Percentiles rank a stretch among this genome's conserved stretches.
Conservation (phyloP, 2,113 vertebrate species). For the Pleuronectes platessa region DNA sequence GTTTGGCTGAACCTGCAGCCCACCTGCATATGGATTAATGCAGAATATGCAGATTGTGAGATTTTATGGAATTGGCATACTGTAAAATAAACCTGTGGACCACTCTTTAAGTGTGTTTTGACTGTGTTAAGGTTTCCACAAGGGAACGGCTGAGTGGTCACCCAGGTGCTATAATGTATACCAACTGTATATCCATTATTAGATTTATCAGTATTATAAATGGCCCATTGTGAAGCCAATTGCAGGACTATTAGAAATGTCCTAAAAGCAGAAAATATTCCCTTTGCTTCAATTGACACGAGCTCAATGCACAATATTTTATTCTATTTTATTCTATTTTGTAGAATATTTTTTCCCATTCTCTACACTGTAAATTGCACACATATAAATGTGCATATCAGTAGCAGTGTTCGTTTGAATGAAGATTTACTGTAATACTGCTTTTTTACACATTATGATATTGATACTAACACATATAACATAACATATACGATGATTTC, state of each 20-base stretch:
- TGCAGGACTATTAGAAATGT: slow-evolving; percentile 39
- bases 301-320: not conserved
- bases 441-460: not conserved
- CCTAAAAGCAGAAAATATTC: slow-evolving; percentile 36
- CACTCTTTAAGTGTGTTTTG: not conserved
- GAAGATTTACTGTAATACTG: not conserved
- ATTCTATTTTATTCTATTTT: not conserved
- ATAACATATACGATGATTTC: not conserved
- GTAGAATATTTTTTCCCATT: not conserved
- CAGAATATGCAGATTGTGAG: not conserved
- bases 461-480: not conserved
- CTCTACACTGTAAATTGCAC: not conserved
- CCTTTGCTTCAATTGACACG: slow-evolving; percentile 3
- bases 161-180: slow-evolving; percentile 31
- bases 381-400: not conserved
- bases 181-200: slow-evolving; percentile 16
- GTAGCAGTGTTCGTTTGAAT: not conserved
- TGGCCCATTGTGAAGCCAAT: slow-evolving; percentile 27
- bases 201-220: slow-evolving; percentile 54
- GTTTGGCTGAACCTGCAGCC: not conserved
- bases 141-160: slow-evolving; percentile 9
- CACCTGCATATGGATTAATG: not conserved
- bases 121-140: slow-evolving; percentile 12
- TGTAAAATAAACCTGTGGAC: not conserved
- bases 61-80: not conserved